These are phyloP conservation scores for Litoditis marina DNA, from an alignment of 2,888 invertebrate genomes.

Conservation along the genomic window DNA sequence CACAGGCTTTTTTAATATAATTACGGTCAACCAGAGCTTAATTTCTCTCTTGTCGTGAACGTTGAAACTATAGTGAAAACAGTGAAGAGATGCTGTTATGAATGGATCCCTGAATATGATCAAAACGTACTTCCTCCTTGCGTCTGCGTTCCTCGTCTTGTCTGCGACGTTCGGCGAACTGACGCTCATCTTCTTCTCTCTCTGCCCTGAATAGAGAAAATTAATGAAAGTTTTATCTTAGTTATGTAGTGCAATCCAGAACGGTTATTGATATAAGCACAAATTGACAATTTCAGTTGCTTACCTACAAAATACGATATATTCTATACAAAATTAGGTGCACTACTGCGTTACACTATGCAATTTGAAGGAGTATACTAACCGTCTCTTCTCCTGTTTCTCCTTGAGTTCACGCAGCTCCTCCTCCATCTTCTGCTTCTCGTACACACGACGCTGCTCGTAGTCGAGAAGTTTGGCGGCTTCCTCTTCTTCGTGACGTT, in stretches of 20 bases:
- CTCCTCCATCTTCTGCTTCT: conserved; percentile 73
- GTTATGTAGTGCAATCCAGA: too few species aligned
- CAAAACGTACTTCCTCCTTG: conserved; percentile 48
- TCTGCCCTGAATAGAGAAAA: conserved; percentile 30
- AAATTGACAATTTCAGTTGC: not conserved
- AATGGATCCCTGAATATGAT: too few species aligned
- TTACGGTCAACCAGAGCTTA: too few species aligned
- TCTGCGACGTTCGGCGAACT: conserved; percentile 52
- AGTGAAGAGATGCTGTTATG: too few species aligned
- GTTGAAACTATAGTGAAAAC: too few species aligned
- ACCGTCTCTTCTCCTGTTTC: conserved; percentile 75
- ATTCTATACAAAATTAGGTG: too few species aligned
- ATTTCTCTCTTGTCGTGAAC: too few species aligned
- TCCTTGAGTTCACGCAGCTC: conserved; percentile 93
- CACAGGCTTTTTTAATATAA: not conserved
- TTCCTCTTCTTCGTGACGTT: conserved; percentile 62
- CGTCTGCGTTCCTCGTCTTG: conserved; percentile 54
- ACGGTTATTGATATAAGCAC: too few species aligned
- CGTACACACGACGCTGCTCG: conserved; percentile 67
- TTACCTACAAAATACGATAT: not conserved
- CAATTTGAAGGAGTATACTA: too few species aligned
- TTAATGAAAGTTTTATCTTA: too few species aligned
- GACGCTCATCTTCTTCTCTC: conserved; percentile 55
- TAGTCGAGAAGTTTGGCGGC: conserved; percentile 60
- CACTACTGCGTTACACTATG: too few species aligned